Percentiles rank a stretch among this genome's conserved stretches.
Evolutionary conservation across 2,888 invertebrate species (phyloP).

Genomic region (Pandemis corylana): DNA sequence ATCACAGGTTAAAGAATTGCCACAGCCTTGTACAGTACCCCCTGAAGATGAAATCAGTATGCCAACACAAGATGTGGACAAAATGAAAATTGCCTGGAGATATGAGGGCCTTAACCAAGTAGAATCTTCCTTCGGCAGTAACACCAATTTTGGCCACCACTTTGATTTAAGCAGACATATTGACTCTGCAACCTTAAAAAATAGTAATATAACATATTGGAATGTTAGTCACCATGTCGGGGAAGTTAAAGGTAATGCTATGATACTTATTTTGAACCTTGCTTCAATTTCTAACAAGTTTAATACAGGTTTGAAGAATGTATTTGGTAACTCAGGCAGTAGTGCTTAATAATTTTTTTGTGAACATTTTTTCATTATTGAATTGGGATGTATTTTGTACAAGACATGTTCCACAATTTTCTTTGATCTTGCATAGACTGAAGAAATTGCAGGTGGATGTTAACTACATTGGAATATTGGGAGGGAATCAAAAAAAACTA

Average conservation of each 20-base stretch:
- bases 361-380: too few species aligned
- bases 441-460: too few species aligned
- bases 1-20: constrained; percentile 79
- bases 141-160: constrained; percentile 88
- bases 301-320: too few species aligned
- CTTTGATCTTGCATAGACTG: too few species aligned
- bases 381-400: too few species aligned
- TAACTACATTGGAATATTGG: too few species aligned
- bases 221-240: constrained; percentile 56
- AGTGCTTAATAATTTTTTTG: too few species aligned
- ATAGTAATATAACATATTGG: constrained; percentile 86
- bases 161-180: constrained; percentile 93
- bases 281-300: too few species aligned
- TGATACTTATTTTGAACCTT: too few species aligned
- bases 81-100: constrained; percentile 96
- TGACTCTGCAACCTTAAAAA: constrained; percentile 83
- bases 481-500: too few species aligned
- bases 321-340: too few species aligned
- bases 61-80: constrained; percentile 67
- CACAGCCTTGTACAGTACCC: constrained; percentile 80
- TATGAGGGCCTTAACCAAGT: constrained; percentile 91
- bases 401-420: too few species aligned
- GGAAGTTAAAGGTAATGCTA: constrained; percentile 49
- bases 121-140: constrained; percentile 81
- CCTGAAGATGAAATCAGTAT: constrained; percentile 71